Evolutionary conservation across 2,113 vertebrate species (phyloP), one percentile per base, ranked within the genome.

Genomic region (Ciconia stormi): DNA sequence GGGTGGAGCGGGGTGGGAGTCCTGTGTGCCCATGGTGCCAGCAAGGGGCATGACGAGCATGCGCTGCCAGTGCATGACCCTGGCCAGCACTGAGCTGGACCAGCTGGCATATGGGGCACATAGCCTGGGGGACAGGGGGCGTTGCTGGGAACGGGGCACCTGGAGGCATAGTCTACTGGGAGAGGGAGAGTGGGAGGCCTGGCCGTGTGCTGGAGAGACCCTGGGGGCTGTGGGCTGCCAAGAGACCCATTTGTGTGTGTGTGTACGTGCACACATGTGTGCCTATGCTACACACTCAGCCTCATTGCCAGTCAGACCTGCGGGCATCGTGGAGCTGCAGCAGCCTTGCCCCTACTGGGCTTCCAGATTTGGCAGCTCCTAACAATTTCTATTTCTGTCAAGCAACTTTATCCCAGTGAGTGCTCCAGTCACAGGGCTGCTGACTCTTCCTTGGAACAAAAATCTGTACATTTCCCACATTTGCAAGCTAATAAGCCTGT

Each of bases 311-410:
- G 23, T 2, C 0, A 0, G 30, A 66, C 26, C 36, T 34, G 16
- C 1, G 0, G 52, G 19, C 29, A 52, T 1, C 1, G 0, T 2
- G 10, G 2, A 13, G 4, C 26, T 56, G 59, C 69, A 56, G 18
- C 44, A 73, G 11, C 44, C 20, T 15, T 32, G 14, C 1, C 17
- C 6, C n/a, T 27, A 0, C 14, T 2, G 22, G 25, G 6, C 25
- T 65, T 25, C 63, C 56, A 3, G 0, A 32, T 29, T 20, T 26
- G 23, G 26, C 29, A 49, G 6, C 17, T 61, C 36, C 50, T 13
- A 13, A 38, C 19, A 34, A 8, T 9, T 59, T 50, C 38, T 88
- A 2, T 29, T 74, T 63, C 65, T 62, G 36, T 44, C 55, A 62
- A 47, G 21, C 8, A 62, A 5, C 85, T 55, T 71, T 40, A 59